Base-by-base conservation (phyloP, 2,888 invertebrate genomes). In the Drosophila aldrichi region DNA sequence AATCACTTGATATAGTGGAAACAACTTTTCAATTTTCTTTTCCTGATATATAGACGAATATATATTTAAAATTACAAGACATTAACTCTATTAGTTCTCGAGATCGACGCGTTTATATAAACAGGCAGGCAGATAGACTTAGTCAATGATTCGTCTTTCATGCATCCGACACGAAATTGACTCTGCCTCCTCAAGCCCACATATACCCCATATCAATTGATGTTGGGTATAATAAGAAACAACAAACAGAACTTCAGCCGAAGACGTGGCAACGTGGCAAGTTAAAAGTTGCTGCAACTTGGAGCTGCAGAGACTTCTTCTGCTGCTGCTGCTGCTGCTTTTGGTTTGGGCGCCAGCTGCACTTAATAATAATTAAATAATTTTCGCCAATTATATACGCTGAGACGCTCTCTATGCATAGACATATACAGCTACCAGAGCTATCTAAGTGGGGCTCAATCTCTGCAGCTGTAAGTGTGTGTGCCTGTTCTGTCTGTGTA, bases 281-380 rank as follows among this genome's bases (percentile, higher is more conserved):
- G 57, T 32, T 44, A 60, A 63, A 61, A 68, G 67, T 67, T 60
- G 71, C 49, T 55, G 60, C 40, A 60, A 56, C 44, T 54, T 25
- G 10, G 25, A 41, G 55, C 20, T 18, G 32, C 55, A 41, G 25
- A 25, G 32, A 40, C 38, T 54, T 20, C 36, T 36, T 14, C 36
- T 18, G 40, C 9, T 52, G 14, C 36, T 46, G 48, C 51, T 16
- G 52, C 12, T 32, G n/a, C 12, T 38, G 62, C 16, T 59, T 29
- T 64, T 57, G 56, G 49, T 40, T 59, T 59, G 51, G 25, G 54
- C 40, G 54, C 54, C 54, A 54, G 71, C 78, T 72, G 88, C 85
- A 88, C 88, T 88, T 86, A 70, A 82, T 88, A 85, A 88, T 88
- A 86, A 86, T 86, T 86, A 86, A 88, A 86, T 88, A 85, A 83